Base-by-base conservation (phyloP, 2,797 vertebrate species). In the Coendou prehensilis region DNA sequence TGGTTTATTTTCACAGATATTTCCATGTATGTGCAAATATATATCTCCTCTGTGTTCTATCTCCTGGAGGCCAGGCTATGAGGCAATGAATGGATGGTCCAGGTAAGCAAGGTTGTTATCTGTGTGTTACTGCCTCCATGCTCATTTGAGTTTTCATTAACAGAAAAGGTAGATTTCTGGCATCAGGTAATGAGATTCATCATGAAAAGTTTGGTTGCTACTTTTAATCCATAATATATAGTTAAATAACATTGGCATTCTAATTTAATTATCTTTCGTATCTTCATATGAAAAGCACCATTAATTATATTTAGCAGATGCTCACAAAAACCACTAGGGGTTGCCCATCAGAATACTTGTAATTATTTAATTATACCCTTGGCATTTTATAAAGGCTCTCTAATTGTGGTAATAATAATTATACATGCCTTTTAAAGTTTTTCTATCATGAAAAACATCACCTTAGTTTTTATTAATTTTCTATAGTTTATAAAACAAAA, bases 301-400 rank as follows among this genome's bases (percentile, higher is more conserved):
- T 76, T 80, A 86, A 96, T 95, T 93, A 54, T 64, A 94, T 92
- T 89, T 64, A 97, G 80, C 86, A 96, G 88, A 93, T 89, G 75
- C 45, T 97, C 37, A 93, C 59, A 63, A 61, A 95, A 83, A 73
- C 71, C 84, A 47, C 45, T 86, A 75, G 54, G 47, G 92, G 52
- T 89, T 92, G 59, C 61, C 73, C 20, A 71, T 87, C 13, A 93
- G 81, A 87, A 87, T 78, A 91, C 73, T 82, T 63, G 15, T 20
- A 47, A 54, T 87, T 79, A 47, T 54, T 41, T 67, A 91, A 87
- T 41, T 67, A 9, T 47, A 5, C 82, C 28, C 14, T 28, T 93
- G 79, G 50, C 37, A 90, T 94, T 95, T 95, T 67, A 33, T 54
- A 67, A 67, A 95, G 47, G 5, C 15, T 91, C 47, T 96, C 64